A percentile compares a stretch with the other conserved stretches of the same genome.
Evolutionary conservation across 2,113 vertebrate species (phyloP).

Genomic region (Poecilia latipinna): DNA sequence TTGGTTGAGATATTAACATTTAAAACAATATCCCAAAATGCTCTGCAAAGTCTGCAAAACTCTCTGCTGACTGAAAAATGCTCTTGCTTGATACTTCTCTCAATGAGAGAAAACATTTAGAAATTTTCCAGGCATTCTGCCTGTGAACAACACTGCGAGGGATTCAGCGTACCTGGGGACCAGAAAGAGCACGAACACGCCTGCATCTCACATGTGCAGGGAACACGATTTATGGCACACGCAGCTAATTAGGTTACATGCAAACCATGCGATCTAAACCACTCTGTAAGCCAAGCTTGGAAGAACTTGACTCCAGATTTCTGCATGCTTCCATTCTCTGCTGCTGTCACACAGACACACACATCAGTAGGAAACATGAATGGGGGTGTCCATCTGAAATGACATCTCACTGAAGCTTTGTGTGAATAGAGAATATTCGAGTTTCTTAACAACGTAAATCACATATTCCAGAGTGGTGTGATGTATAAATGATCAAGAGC

Average conservation of each 20-base stretch:
- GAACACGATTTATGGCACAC: slow-evolving; percentile 57
- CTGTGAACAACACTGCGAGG: background rate
- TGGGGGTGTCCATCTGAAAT: slow-evolving; percentile 34
- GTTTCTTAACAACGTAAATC: slow-evolving; percentile 19
- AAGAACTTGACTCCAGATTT: slow-evolving; percentile 37
- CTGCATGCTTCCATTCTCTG: slow-evolving; percentile 33
- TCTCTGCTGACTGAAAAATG: background rate
- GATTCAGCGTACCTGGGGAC: background rate
- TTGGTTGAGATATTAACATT: background rate
- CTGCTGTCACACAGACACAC: slow-evolving; percentile 4
- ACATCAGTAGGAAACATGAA: slow-evolving; percentile 45
- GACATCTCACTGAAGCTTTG: slow-evolving; percentile 58
- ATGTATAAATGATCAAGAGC: slow-evolving; percentile 77
- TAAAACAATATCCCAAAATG: background rate
- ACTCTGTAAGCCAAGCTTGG: slow-evolving; percentile 19
- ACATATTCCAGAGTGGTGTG: slow-evolving; percentile 42
- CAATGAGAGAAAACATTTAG: background rate
- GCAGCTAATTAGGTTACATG: slow-evolving; percentile 61
- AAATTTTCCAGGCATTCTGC: background rate
- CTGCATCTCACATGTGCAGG: slow-evolving; percentile 20
- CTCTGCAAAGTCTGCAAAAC: background rate
- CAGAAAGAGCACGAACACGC: background rate
- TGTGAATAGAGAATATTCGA: slow-evolving; percentile 32
- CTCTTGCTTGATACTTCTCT: background rate
- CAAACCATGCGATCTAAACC: slow-evolving; percentile 39